A percentile compares a stretch with the other conserved stretches of the same genome.
phyloP scores from a whole-genome alignment of 2,888 invertebrate species.

The Eucera pruinosa region DNA sequence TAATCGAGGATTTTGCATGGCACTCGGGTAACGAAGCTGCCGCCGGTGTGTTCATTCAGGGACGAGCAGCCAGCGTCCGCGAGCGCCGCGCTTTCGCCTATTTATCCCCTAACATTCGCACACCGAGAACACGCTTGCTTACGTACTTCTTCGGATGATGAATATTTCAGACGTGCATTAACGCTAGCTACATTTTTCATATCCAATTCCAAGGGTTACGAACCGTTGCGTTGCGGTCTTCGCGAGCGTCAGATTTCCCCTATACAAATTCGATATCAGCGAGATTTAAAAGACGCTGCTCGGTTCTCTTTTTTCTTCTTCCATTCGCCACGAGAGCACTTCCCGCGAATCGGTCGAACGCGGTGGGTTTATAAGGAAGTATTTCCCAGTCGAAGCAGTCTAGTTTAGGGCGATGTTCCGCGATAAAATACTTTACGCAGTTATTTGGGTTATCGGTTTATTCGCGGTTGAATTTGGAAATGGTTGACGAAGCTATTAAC shows the following conservation, averaged over 20 bases:
- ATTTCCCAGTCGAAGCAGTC: no score
- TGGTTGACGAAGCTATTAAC: no score
- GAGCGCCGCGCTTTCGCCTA: not conserved
- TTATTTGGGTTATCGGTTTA: no score
- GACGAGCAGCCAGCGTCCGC: not conserved
- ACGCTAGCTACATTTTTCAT: slow-evolving; percentile 78
- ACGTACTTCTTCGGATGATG: no score
- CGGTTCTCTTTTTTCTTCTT: no score
- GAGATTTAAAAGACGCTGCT: slow-evolving; percentile 21
- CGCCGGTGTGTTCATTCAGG: slow-evolving; percentile 16
- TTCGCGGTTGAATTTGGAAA: no score
- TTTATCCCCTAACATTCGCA: slow-evolving; percentile 25
- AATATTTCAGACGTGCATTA: slow-evolving; percentile 71
- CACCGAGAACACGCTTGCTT: no score
- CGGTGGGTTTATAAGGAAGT: no score
- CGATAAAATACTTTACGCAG: no score
- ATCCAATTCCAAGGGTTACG: slow-evolving; percentile 79
- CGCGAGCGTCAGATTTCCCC: slow-evolving; percentile 4
- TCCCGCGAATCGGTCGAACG: no score
- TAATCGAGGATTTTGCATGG: slow-evolving; percentile 44
- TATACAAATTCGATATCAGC: slow-evolving; percentile 40
- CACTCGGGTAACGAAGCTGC: slow-evolving; percentile 21
- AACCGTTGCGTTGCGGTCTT: slow-evolving; percentile 27
- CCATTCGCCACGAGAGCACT: no score
- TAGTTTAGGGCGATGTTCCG: no score